A percentile compares a stretch with the other conserved stretches of the same genome.
Evolutionary conservation across 2,797 vertebrate species (phyloP).

Genomic region (Clarias pachynema): DNA sequence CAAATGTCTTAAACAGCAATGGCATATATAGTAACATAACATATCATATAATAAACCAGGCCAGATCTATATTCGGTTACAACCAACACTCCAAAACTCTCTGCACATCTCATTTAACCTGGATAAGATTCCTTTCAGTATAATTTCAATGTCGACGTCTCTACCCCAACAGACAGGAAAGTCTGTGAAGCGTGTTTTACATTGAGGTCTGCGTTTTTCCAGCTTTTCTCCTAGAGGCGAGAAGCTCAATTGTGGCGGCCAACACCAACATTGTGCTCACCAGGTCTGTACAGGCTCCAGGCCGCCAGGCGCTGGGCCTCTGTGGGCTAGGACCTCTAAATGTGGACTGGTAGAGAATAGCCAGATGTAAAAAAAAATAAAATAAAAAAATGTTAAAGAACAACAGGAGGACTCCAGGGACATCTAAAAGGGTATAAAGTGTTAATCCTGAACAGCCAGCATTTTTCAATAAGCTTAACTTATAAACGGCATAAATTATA

Average conservation of each 20-base stretch:
- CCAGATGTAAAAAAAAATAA: constrained; percentile 63
- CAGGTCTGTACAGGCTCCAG: constrained; percentile 65
- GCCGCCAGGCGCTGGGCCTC: constrained; percentile 57
- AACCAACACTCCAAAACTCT: constrained; percentile 54
- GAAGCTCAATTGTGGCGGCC: constrained; percentile 54
- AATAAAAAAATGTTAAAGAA: constrained; percentile 46
- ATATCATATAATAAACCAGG: constrained; percentile 47
- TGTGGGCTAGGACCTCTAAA: constrained; percentile 66
- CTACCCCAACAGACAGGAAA: constrained; percentile 59
- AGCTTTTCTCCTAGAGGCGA: constrained; percentile 40
- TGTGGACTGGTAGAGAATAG: constrained; percentile 65
- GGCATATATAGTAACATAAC: not conserved
- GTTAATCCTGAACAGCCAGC: constrained; percentile 50
- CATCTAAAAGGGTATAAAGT: constrained; percentile 18
- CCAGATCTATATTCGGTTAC: constrained; percentile 33
- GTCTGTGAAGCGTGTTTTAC: constrained; percentile 64
- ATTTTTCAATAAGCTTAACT: constrained; percentile 38
- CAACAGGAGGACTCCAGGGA: constrained; percentile 45
- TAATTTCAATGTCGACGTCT: constrained; percentile 53
- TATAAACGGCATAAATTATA: constrained; percentile 12
- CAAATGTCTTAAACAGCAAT: constrained; percentile 52
- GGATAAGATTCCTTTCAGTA: constrained; percentile 55
- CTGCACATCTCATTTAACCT: constrained; percentile 47
- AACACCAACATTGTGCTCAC: constrained; percentile 68
- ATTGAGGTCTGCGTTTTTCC: constrained; percentile 62